These are phyloP conservation scores for Machaerirhynchus nigripectus DNA, from an alignment of 2,113 vertebrate genomes.

Conservation along the genomic window DNA sequence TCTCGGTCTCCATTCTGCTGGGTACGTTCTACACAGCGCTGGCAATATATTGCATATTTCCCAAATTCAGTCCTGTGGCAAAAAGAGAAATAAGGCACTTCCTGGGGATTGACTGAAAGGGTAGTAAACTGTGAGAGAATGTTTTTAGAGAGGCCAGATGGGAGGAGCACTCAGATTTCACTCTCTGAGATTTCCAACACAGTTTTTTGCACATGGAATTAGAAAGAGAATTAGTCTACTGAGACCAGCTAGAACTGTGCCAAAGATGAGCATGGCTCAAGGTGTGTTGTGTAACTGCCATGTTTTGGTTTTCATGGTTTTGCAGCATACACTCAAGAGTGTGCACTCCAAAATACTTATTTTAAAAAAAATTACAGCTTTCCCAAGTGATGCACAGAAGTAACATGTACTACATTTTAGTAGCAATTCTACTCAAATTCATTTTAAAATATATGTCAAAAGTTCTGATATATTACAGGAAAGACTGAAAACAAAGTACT, in stretches of 20 bases:
- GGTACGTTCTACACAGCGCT: slow-evolving; percentile 91
- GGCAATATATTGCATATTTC: slow-evolving; percentile 96
- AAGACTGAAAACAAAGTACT: not conserved
- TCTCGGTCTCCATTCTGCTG: slow-evolving; percentile 92
- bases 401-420: not conserved
- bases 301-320: not conserved
- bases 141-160: not conserved
- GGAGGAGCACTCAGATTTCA: not conserved
- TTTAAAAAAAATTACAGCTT: not conserved
- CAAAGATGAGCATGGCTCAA: not conserved
- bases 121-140: not conserved
- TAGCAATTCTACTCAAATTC: not conserved
- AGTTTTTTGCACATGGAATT: not conserved
- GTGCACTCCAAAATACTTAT: not conserved
- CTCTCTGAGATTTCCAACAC: not conserved
- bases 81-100: not conserved
- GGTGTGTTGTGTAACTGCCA: not conserved
- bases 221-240: not conserved
- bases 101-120: not conserved
- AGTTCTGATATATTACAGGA: not conserved
- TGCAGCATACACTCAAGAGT: not conserved
- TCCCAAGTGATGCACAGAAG: not conserved
- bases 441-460: not conserved
- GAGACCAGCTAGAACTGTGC: not conserved
- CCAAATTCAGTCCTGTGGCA: slow-evolving; percentile 90